Evolutionary conservation across 2,797 vertebrate genomes (phyloP).

Genomic region (Gymnothorax reevesii): DNA sequence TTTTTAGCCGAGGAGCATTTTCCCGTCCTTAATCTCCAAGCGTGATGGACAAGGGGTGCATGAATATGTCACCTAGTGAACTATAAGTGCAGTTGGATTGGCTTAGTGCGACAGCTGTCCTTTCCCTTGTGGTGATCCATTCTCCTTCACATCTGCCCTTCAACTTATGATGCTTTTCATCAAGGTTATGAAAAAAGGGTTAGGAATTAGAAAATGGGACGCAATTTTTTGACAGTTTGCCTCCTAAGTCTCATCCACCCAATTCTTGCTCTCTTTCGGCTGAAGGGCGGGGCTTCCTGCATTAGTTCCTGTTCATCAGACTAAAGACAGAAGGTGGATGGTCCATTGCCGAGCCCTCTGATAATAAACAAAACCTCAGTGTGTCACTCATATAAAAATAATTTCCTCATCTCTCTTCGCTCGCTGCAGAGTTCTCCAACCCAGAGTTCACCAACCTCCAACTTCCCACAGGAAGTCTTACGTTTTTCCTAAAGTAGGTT

Average conservation of each 20-base stretch:
- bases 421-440: not conserved
- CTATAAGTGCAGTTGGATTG: no score
- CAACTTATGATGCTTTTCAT: no score
- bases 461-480: no score
- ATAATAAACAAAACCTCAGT: not conserved
- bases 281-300: not conserved
- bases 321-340: not conserved
- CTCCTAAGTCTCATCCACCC: not conserved
- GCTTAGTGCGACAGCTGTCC: no score
- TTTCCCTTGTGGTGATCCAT: no score
- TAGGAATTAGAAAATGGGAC: no score
- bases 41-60: not conserved
- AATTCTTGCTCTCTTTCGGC: not conserved
- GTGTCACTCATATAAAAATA: not conserved
- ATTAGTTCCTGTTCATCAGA: not conserved
- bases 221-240: not conserved
- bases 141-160: no score
- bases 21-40: not conserved
- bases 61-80: no score
- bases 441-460: not conserved
- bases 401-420: not conserved
- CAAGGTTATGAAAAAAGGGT: no score
- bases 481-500: no score
- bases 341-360: not conserved
- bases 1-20: not conserved